These are phyloP conservation scores for Catharus fuscescens DNA, from an alignment of 2,113 vertebrate species.

Conservation along the genomic window DNA sequence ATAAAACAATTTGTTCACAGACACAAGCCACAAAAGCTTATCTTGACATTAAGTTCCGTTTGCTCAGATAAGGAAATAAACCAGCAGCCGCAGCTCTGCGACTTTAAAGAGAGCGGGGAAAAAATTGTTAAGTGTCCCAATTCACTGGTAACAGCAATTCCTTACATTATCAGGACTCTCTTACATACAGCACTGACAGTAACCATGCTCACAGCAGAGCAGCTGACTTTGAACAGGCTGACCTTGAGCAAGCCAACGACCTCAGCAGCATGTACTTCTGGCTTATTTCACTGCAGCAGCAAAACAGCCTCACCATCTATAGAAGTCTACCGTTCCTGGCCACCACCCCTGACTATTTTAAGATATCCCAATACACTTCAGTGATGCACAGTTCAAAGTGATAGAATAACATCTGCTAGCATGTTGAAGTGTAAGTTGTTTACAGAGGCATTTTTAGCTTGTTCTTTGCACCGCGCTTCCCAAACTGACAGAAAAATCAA, in stretches of 20 bases:
- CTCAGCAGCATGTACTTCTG: slow-evolving; percentile 86
- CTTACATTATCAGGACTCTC: slow-evolving; percentile 50
- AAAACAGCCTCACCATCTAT: slow-evolving; percentile 96
- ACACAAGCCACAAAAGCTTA: slow-evolving; percentile 20
- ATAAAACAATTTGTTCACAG: background rate
- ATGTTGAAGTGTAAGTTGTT: slow-evolving; percentile 69
- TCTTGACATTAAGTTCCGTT: background rate
- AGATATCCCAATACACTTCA: slow-evolving; percentile 81
- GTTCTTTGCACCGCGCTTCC: background rate
- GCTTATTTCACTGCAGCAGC: slow-evolving; percentile 86
- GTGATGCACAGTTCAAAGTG: slow-evolving; percentile 76
- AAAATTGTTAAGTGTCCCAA: background rate
- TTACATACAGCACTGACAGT: slow-evolving; percentile 50
- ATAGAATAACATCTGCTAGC: slow-evolving; percentile 74
- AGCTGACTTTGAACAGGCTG: slow-evolving; percentile 88
- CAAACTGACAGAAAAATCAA: background rate
- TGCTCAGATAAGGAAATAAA: background rate
- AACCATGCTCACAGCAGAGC: slow-evolving; percentile 68
- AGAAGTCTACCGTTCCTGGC: slow-evolving; percentile 90
- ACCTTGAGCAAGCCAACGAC: slow-evolving; percentile 88
- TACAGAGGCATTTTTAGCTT: slow-evolving; percentile 59
- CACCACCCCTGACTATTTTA: slow-evolving; percentile 88
- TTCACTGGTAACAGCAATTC: slow-evolving; percentile 59
- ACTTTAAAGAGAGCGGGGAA: background rate
- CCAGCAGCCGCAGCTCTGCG: background rate